Evolutionary conservation across 2,797 vertebrate genomes (phyloP), one percentile per base, ranked within the genome.

Genomic region (Neostethus bicornis): DNA sequence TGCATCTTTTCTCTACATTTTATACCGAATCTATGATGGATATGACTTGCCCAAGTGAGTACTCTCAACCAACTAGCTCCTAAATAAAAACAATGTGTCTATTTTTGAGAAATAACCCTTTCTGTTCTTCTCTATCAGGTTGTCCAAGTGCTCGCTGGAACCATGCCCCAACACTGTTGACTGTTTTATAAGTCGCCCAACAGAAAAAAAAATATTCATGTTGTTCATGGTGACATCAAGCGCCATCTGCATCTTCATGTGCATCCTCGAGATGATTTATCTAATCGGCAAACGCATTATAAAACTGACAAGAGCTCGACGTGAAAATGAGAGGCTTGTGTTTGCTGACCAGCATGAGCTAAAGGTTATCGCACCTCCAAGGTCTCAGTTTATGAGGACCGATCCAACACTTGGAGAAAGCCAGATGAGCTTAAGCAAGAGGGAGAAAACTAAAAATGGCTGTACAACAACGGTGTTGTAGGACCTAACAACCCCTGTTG

Each of bases 131-230:
- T 52, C 39, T 56, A 29, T 20, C 4, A 90, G 88, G 56, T 53
- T 90, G 9, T 86, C 88, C 68, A 94, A 94, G 77, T 97, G 96
- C 12, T 76, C 92, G 0, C 70, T 94, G 73, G 5, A 8, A 0
- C 96, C 96, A 0, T 96, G 96, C 77, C 96, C 96, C 63, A 95
- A 95, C 45, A 88, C 87, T 0, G 95, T 97, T 9, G 94, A 97
- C 70, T 98, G 95, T 73, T 98, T 91, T 89, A 95, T 97, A 66
- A 92, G 95, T 21, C 91, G 93, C 1, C 94, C 96, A 1, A 96
- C 94, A 0, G 96, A 97, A 83, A 97, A 97, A 77, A 96, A 86
- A 76, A 89, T 97, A 83, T 97, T 97, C 87, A 95, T 93, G 60
- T 7, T 94, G 51, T 96, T 97, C 77, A 97, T 98, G 96, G 94